Evolutionary conservation across 37 sponge, comb jelly and placozoan genomes (phyloP).

Genomic region (Halisarca cf. caerulea): DNA sequence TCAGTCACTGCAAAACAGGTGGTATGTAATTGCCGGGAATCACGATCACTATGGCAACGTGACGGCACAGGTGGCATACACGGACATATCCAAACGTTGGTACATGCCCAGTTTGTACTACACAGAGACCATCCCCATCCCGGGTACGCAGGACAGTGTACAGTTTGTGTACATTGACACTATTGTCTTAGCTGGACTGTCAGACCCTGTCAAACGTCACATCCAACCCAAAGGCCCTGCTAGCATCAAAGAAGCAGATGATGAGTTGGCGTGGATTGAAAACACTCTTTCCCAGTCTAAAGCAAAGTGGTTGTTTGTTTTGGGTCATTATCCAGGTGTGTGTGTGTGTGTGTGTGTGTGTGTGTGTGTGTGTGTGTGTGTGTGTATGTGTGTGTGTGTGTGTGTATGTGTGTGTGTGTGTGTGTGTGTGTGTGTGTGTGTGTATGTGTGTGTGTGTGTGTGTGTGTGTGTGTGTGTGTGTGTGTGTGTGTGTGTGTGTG

Average conservation of each 20-base stretch:
- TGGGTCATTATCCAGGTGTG: conserved; percentile 89
- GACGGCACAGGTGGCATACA: conserved; percentile 86
- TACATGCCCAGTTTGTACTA: conserved; percentile 82
- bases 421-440: neutral
- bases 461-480: conserved; percentile 11
- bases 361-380: conserved; percentile 18
- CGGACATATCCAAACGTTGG: conserved; percentile 74
- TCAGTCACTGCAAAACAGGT: conserved; percentile 66
- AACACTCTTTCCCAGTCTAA: conserved; percentile 56
- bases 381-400: neutral
- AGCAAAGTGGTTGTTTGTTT: conserved; percentile 74
- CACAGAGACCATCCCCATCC: conserved; percentile 58
- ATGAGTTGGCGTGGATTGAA: conserved; percentile 85
- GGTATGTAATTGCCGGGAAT: conserved; percentile 88
- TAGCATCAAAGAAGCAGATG: conserved; percentile 30
- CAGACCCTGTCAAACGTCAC: conserved; percentile 51
- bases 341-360: conserved; percentile 21
- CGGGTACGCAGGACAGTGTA: conserved; percentile 43
- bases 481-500: conserved; percentile 10
- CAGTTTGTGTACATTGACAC: conserved; percentile 90
- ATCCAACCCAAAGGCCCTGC: conserved; percentile 60
- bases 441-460: conserved; percentile 1
- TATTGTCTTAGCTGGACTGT: conserved; percentile 72
- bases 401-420: too few relatives aligned
- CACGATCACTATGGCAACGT: conserved; percentile 96